Base-by-base conservation (phyloP, 2,797 vertebrate species). In the Gallinago stenura region DNA sequence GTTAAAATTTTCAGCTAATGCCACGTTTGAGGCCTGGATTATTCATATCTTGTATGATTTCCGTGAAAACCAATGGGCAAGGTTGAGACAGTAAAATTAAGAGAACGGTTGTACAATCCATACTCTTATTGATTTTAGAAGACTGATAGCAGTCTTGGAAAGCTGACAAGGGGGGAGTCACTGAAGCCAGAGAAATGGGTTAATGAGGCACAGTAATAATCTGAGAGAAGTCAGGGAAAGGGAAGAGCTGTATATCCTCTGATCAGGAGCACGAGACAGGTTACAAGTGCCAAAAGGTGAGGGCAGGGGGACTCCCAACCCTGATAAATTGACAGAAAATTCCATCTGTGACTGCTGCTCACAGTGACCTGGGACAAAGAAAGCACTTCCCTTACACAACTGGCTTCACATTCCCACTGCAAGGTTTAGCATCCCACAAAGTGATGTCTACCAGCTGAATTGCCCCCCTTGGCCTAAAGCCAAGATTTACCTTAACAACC, bases 31-130 rank as follows among this genome's bases (percentile, higher is more conserved):
- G 72, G n/a, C 24, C 46, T 51, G 51, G 37, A 33, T 89, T 93
- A 66, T 91, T 90, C 68, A 76, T 48, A 62, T 11, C 1, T 60
- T 60, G 64, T 37, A 54, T 4, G 3, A 84, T 61, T 86, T 78
- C 73, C 65, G 0, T 61, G 86, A 87, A 86, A 79, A 90, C 24
- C 76, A 65, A 17, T 25, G 53, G 54, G 83, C 28, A 25, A 17
- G 54, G 80, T 25, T 87, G 70, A 82, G 70, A 92, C 62, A 64
- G 37, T 79, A 92, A 87, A 95, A 93, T 92, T 90, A 92, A 94
- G 41, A 72, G 41, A 87, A 90, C 3, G 10, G 83, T 81, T 96
- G 90, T 89, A 88, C 80, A 78, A 86, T 94, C 69, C 64, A 88
- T 86, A 60, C 41, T 65, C 3, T 39, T 54, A 92, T 37, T 89